A percentile compares a stretch with the other conserved stretches of the same genome.
These are phyloP conservation scores for Cossypha niveicapilla DNA, from an alignment of 2,797 vertebrate species.

Conservation along the genomic window DNA sequence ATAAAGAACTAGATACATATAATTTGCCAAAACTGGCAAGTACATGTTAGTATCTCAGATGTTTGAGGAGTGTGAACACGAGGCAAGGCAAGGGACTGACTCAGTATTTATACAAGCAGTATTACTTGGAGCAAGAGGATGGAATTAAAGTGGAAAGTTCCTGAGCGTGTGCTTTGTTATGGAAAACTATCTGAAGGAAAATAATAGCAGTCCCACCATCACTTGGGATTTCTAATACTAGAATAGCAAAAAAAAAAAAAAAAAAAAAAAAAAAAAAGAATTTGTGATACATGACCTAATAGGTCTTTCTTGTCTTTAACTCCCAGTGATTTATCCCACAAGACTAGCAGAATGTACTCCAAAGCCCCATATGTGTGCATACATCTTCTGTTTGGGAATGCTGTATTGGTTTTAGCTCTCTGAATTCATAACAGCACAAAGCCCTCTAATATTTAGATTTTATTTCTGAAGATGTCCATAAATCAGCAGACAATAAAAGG, in stretches of 20 bases:
- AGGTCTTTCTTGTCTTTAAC: conserved; percentile 45
- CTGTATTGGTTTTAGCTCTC: conserved; percentile 49
- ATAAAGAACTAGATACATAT: conserved; percentile 52
- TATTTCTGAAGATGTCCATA: conserved; percentile 39
- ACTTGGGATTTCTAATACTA: conserved; percentile 40
- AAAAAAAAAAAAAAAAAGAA: not conserved
- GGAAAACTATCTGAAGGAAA: conserved; percentile 49
- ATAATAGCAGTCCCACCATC: conserved; percentile 19
- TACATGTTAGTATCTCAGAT: conserved; percentile 38
- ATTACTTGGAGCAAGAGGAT: conserved; percentile 61
- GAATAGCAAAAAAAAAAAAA: not conserved
- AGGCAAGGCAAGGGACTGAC: conserved; percentile 60
- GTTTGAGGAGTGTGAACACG: conserved; percentile 54
- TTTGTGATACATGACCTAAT: conserved; percentile 45
- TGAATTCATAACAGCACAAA: conserved; percentile 45
- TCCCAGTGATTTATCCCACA: conserved; percentile 7
- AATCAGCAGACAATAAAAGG: conserved; percentile 43
- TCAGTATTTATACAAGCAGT: conserved; percentile 62
- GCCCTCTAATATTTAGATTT: conserved; percentile 40
- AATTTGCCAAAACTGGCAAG: conserved; percentile 63
- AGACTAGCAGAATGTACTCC: conserved; percentile 18
- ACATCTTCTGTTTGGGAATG: conserved; percentile 37
- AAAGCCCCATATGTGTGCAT: not conserved
- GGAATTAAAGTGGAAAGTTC: conserved; percentile 62
- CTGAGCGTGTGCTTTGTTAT: conserved; percentile 41